Evolutionary conservation across 2,888 invertebrate species (phyloP).

Genomic region (Lepidocyrtinus sp.): DNA sequence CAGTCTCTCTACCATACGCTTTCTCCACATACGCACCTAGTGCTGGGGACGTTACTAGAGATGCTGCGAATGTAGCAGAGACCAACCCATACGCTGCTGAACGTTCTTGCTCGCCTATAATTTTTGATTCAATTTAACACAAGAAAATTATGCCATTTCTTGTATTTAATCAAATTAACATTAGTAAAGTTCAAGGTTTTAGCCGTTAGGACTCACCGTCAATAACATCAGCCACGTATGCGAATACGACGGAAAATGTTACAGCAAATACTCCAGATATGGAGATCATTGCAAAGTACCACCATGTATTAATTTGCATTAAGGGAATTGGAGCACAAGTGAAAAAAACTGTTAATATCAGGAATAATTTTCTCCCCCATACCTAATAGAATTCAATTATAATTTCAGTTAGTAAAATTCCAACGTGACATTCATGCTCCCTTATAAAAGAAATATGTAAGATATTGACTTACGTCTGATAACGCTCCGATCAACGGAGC

Average conservation of each 20-base stretch:
- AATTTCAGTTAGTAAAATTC: constrained; percentile 9
- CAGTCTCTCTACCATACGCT: constrained; percentile 85
- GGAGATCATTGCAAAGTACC: constrained; percentile 99
- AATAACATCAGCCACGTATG: constrained; percentile 99
- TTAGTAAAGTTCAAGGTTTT: too few relatives aligned
- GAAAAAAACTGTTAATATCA: constrained; percentile 97
- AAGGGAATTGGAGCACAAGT: constrained; percentile 99
- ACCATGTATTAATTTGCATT: constrained; percentile 99
- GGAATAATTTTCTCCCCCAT: constrained; percentile 98
- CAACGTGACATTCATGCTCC: too few relatives aligned
- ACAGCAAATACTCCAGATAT: constrained; percentile 99
- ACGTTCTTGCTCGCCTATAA: constrained; percentile 88
- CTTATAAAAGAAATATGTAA: not conserved
- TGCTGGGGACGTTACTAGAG: constrained; percentile 98
- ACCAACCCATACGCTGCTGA: constrained; percentile 96
- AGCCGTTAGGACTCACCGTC: constrained; percentile 64
- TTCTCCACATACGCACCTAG: constrained; percentile 92
- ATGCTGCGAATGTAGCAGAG: constrained; percentile 99
- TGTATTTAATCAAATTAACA: too few relatives aligned
- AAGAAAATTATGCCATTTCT: too few relatives aligned
- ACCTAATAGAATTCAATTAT: constrained; percentile 78
- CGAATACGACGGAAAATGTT: constrained; percentile 99
- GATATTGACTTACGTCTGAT: constrained; percentile 41
- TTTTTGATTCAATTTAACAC: too few relatives aligned
- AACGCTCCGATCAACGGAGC: constrained; percentile 91